Percentiles rank a stretch among this genome's conserved stretches.
Conservation (phyloP, 2,888 invertebrate genomes). For the Machimus rusticus region DNA sequence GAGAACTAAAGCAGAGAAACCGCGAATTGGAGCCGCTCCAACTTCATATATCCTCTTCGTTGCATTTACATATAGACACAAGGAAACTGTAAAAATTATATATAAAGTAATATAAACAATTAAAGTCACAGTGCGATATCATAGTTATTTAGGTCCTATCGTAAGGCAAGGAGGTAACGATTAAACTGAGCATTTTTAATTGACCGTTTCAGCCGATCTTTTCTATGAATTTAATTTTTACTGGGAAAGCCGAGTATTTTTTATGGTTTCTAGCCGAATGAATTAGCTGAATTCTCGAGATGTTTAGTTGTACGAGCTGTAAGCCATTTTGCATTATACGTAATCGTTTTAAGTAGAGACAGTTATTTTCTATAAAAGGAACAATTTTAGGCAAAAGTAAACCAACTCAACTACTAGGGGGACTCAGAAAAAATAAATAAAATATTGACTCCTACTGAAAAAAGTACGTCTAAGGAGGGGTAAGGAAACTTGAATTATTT, state of each 20-base stretch:
- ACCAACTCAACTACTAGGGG: constrained; percentile 6
- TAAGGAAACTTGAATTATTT: background rate
- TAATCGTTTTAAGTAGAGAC: constrained; percentile 25
- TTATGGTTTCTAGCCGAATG: constrained; percentile 15
- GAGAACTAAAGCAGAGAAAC: background rate
- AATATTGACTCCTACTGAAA: constrained; percentile 1
- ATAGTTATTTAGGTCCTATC: constrained; percentile 18
- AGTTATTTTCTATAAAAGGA: constrained; percentile 18
- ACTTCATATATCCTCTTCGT: constrained; percentile 7
- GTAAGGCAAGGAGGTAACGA: background rate
- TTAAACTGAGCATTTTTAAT: background rate
- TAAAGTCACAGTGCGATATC: background rate
- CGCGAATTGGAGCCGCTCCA: background rate
- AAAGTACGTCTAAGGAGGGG: background rate
- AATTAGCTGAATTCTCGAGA: constrained; percentile 16
- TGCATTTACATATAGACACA: constrained; percentile 13
- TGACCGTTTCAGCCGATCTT: background rate
- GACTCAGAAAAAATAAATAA: background rate
- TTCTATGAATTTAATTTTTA: constrained; percentile 1
- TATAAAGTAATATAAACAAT: background rate
- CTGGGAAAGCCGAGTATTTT: background rate
- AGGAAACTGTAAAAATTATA: constrained; percentile 11
- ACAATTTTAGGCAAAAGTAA: background rate
- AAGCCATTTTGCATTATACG: constrained; percentile 23
- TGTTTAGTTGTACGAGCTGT: background rate